Percentiles rank a stretch among this genome's conserved stretches.
These are phyloP conservation scores for Platyscapa corneri DNA, from an alignment of 1,140 invertebrate species.

Conservation along the genomic window DNA sequence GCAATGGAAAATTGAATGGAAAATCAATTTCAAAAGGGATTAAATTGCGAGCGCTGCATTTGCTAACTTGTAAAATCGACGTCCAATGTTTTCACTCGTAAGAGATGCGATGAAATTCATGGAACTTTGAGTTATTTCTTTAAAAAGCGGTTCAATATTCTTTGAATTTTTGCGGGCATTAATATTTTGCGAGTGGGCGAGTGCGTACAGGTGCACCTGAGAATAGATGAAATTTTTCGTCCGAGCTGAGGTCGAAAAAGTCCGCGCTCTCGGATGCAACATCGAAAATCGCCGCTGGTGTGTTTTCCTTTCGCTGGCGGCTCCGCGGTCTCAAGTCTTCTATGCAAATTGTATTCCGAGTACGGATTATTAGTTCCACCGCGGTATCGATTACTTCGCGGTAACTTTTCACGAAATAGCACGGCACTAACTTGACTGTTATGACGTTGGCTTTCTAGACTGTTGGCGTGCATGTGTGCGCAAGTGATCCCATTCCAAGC, in stretches of 20 bases:
- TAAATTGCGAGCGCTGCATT: not conserved
- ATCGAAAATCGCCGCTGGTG: not conserved
- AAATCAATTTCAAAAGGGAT: not conserved
- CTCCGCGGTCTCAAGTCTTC: not conserved
- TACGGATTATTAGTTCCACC: no score
- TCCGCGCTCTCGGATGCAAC: not conserved
- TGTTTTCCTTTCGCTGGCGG: not conserved
- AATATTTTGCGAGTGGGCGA: not conserved
- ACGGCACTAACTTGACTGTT: not conserved
- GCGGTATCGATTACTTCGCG: not conserved
- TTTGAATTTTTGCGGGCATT: not conserved
- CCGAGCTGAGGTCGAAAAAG: not conserved
- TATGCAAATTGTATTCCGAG: no score
- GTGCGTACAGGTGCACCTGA: not conserved
- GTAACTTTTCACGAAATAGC: slow-evolving; percentile 13
- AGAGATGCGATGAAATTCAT: not conserved
- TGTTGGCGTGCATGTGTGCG: not conserved
- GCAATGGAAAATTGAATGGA: not conserved
- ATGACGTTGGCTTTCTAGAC: not conserved
- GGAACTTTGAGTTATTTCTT: not conserved
- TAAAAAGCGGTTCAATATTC: not conserved
- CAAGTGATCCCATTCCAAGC: not conserved
- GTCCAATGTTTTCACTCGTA: no score
- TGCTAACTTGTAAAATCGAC: no score
- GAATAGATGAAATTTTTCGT: not conserved